phyloP scores from a whole-genome alignment of 2,797 vertebrate species.

The Bradypodion ventrale region DNA sequence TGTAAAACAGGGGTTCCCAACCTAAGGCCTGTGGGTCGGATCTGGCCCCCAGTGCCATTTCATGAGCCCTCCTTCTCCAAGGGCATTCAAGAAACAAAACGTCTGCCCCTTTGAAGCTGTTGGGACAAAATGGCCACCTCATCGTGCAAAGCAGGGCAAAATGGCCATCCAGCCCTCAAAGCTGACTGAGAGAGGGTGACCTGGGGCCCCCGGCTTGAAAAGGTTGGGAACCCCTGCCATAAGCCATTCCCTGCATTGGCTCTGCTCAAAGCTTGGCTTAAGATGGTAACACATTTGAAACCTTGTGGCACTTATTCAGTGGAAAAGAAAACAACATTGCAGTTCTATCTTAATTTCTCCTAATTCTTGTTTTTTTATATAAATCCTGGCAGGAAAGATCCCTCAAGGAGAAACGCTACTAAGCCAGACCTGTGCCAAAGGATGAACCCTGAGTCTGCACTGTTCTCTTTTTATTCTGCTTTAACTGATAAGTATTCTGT shows the following conservation, averaged over 20 bases:
- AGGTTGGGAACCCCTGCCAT: no score
- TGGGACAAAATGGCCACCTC: no score
- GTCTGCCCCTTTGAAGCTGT: no score
- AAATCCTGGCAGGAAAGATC: neutral
- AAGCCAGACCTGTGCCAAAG: neutral
- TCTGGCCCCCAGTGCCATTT: no score
- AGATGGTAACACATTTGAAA: neutral
- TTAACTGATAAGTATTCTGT: neutral
- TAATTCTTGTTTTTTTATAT: neutral
- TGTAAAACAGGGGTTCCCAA: no score
- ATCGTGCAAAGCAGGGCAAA: no score
- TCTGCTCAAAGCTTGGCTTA: neutral
- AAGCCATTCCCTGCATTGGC: neutral
- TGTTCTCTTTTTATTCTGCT: neutral
- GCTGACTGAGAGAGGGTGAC: no score
- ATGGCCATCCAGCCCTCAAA: no score
- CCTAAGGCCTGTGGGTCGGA: no score
- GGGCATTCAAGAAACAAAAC: no score
- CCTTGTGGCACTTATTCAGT: neutral
- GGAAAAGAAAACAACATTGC: neutral
- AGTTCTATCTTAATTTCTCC: neutral
- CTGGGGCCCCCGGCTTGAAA: no score
- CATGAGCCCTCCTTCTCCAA: no score
- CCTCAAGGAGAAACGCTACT: neutral
- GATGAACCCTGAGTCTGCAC: neutral